Percentiles rank a stretch among this genome's conserved stretches.
Conservation (phyloP, 2,888 invertebrate species). For the Ommatoiulus sabulosus region DNA sequence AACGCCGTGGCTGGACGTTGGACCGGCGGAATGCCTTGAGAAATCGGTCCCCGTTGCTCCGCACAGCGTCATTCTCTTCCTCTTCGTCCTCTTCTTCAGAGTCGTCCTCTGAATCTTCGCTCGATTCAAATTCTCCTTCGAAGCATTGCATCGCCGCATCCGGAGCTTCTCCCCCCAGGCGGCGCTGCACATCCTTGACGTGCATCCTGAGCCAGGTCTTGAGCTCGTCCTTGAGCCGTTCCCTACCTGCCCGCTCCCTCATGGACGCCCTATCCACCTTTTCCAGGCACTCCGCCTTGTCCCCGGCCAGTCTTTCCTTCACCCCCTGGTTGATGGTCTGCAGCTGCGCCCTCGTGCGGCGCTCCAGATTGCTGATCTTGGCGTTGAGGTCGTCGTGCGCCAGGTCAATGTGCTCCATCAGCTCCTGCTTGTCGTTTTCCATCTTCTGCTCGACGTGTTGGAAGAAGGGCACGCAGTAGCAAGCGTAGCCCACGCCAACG, state of each 20-base stretch:
- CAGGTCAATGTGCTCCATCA: conserved; percentile 81
- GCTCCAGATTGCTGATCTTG: conserved; percentile 83
- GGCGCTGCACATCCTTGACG: conserved; percentile 50
- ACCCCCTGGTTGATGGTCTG: conserved; percentile 71
- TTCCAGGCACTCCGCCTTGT: conserved; percentile 75
- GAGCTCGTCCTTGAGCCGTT: conserved; percentile 63
- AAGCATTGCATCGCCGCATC: background rate
- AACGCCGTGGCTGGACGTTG: background rate
- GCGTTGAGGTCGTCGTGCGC: conserved; percentile 84
- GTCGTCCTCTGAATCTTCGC: conserved; percentile 11
- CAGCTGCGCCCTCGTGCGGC: conserved; percentile 79
- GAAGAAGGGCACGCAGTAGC: conserved; percentile 93
- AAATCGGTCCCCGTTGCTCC: background rate
- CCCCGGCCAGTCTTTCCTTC: conserved; percentile 76
- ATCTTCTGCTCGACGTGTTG: conserved; percentile 84
- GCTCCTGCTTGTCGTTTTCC: conserved; percentile 82
- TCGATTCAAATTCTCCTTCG: background rate
- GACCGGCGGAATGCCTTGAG: conserved; percentile 8
- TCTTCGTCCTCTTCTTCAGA: conserved; percentile 51
- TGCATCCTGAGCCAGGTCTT: conserved; percentile 65
- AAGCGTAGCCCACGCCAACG: conserved; percentile 91
- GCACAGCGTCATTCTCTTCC: background rate
- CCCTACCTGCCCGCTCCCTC: conserved; percentile 67
- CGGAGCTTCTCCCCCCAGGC: background rate
- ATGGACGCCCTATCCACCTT: conserved; percentile 75